Evolutionary conservation across 2,113 vertebrate species (phyloP).

Genomic region (Albula goreensis): DNA sequence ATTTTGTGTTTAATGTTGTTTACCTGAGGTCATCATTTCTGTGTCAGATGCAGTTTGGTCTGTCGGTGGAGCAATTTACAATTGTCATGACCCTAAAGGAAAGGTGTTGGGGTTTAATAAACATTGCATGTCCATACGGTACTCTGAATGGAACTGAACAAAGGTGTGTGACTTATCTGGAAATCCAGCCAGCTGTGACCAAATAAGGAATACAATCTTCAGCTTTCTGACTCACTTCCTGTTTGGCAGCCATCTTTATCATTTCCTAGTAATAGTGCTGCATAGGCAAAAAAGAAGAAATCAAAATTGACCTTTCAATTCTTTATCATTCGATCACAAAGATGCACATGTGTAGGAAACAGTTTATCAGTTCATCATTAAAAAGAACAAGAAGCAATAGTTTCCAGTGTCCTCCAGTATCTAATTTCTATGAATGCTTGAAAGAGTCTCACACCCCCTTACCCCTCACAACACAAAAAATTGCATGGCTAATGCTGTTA

Average conservation of each 20-base stretch:
- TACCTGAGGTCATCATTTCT: neutral
- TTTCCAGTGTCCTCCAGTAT: too few relatives aligned
- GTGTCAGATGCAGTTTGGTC: neutral
- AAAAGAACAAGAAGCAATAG: too few relatives aligned
- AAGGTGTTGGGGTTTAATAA: neutral
- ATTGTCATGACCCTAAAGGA: neutral
- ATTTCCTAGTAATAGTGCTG: neutral
- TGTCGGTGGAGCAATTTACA: neutral
- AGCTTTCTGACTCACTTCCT: neutral
- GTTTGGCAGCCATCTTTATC: neutral
- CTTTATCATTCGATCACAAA: too few relatives aligned
- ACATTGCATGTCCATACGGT: too few relatives aligned
- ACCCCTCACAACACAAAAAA: too few relatives aligned
- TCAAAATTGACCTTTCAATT: neutral
- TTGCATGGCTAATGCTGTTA: too few relatives aligned
- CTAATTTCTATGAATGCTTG: too few relatives aligned
- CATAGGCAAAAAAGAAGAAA: neutral
- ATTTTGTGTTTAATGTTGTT: neutral
- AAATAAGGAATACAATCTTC: neutral
- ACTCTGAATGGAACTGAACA: neutral
- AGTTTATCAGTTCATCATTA: too few relatives aligned
- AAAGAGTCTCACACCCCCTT: too few relatives aligned
- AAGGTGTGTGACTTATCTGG: neutral
- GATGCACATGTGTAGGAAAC: too few relatives aligned
- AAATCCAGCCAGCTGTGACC: neutral